Evolutionary conservation across 2,113 vertebrate genomes (phyloP).

Genomic region (Sylvilagus bachmani): DNA sequence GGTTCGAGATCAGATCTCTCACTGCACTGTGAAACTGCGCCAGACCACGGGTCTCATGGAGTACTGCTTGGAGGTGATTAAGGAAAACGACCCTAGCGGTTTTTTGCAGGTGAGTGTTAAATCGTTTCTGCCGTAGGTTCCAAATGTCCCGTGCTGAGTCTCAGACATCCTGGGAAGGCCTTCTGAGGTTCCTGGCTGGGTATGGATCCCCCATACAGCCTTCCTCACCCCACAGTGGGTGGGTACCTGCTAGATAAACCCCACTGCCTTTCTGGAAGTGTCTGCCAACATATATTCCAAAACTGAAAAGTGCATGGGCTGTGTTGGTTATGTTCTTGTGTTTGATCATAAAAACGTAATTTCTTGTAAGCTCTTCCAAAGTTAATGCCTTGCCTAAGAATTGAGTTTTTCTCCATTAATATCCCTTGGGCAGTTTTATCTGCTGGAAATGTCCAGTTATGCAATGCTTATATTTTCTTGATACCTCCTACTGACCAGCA

Average conservation of each 20-base stretch:
- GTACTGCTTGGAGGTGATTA: slow-evolving; percentile 99
- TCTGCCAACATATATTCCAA: background rate
- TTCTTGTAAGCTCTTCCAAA: slow-evolving; percentile 29
- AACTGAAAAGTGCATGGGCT: background rate
- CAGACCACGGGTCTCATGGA: slow-evolving; percentile 99
- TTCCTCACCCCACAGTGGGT: background rate
- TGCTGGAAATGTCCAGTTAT: slow-evolving; percentile 3
- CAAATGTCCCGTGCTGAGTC: background rate
- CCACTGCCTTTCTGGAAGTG: background rate
- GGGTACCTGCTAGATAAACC: background rate
- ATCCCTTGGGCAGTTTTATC: background rate
- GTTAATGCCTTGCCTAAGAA: slow-evolving; percentile 10
- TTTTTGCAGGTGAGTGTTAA: slow-evolving; percentile 94
- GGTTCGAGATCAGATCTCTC: slow-evolving; percentile 98
- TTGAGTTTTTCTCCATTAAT: background rate
- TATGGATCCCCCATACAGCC: background rate
- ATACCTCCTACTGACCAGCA: background rate
- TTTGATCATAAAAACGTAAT: slow-evolving; percentile 45
- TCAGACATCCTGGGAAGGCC: background rate
- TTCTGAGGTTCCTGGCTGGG: background rate
- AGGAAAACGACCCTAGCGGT: slow-evolving; percentile 99
- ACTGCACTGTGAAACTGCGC: slow-evolving; percentile 98
- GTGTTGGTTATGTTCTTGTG: background rate
- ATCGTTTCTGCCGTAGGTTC: background rate
- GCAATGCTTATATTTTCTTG: background rate